These are phyloP conservation scores for Orthosia cruda DNA, from an alignment of 2,888 invertebrate genomes.

Conservation along the genomic window DNA sequence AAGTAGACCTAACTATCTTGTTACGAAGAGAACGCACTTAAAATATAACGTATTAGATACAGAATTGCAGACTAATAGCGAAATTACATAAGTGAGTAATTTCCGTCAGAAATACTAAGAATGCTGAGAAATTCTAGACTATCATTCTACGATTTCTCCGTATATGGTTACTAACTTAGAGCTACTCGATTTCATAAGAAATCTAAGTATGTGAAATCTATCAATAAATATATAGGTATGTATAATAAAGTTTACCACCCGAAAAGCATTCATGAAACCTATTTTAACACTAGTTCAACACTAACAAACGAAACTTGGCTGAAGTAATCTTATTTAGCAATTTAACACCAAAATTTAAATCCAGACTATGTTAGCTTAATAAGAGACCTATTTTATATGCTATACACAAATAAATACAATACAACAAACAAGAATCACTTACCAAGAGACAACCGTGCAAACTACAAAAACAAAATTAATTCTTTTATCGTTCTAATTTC, in stretches of 20 bases:
- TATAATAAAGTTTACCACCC: not conserved
- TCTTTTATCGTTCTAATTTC: conserved; percentile 1
- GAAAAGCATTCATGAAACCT: not conserved
- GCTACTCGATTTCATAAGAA: conserved; percentile 14
- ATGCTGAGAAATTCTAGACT: not conserved
- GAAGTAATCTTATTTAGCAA: not conserved
- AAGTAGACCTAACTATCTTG: too few species aligned
- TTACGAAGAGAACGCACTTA: not conserved
- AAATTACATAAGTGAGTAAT: not conserved
- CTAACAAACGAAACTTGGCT: not conserved
- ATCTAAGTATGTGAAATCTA: not conserved
- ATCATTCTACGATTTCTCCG: not conserved
- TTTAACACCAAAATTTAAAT: not conserved
- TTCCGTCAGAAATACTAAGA: not conserved
- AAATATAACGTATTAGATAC: not conserved
- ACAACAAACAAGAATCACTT: conserved; percentile 23
- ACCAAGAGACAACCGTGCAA: conserved; percentile 9
- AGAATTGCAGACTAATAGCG: not conserved
- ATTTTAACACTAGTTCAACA: not conserved
- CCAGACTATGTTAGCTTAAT: not conserved
- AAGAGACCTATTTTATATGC: not conserved
- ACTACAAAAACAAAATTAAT: conserved; percentile 4
- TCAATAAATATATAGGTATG: not conserved
- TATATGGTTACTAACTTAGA: conserved; percentile 12
- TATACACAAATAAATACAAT: not conserved